Evolutionary conservation across 2,113 vertebrate genomes (phyloP).

Genomic region (Pseudorectes ferrugineus): DNA sequence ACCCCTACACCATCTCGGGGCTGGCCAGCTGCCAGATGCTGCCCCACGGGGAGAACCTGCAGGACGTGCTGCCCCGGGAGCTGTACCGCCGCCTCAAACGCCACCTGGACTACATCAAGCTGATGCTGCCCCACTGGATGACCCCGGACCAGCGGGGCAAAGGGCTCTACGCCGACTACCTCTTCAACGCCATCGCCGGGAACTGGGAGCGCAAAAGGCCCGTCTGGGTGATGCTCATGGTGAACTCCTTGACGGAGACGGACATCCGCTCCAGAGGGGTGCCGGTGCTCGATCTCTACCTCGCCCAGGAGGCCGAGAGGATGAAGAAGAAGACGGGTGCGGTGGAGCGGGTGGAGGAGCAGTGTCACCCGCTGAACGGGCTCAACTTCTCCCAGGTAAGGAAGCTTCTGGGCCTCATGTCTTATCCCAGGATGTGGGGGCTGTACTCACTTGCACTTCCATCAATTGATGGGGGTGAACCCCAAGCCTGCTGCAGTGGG

Average conservation of each 20-base stretch:
- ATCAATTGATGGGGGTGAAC: neutral
- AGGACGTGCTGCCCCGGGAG: slow-evolving; percentile 88
- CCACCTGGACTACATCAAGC: slow-evolving; percentile 95
- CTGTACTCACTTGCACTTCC: rapidly evolving
- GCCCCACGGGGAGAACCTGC: slow-evolving; percentile 91
- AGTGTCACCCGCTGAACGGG: slow-evolving; percentile 93
- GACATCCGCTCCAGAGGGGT: slow-evolving; percentile 92
- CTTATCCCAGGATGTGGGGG: neutral
- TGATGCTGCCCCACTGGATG: slow-evolving; percentile 98
- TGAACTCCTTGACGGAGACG: slow-evolving; percentile 94
- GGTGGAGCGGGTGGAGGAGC: slow-evolving; percentile 94
- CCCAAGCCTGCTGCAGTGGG: rapidly evolving
- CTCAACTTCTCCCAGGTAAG: slow-evolving; percentile 97
- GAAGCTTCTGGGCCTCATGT: neutral
- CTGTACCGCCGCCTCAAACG: slow-evolving; percentile 94
- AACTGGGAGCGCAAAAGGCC: slow-evolving; percentile 99
- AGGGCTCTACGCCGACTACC: slow-evolving; percentile 93
- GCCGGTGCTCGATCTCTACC: slow-evolving; percentile 91
- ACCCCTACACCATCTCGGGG: slow-evolving; percentile 93
- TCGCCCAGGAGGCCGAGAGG: slow-evolving; percentile 92
- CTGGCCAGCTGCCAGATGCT: slow-evolving; percentile 95
- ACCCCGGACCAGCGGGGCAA: slow-evolving; percentile 91
- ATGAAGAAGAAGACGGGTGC: slow-evolving; percentile 90
- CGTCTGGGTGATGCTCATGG: slow-evolving; percentile 99
- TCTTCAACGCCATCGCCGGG: slow-evolving; percentile 95